Evolutionary conservation across 1,140 invertebrate genomes (phyloP), one percentile per base, ranked within the genome.

Genomic region (Ganaspis sp.): DNA sequence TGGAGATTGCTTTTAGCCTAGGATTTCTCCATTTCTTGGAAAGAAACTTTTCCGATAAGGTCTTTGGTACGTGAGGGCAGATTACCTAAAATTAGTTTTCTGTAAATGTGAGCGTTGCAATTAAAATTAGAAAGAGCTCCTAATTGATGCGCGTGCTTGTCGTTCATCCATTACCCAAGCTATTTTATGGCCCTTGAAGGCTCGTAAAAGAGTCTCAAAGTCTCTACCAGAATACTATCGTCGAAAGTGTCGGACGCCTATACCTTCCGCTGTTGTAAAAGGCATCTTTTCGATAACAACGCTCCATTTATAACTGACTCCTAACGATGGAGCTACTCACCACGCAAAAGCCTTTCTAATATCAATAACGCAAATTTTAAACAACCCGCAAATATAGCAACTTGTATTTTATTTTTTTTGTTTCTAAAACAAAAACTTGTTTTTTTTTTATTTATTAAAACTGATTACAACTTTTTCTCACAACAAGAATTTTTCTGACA

Each of bases 61-160:
- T n/a, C 23, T 5, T 34, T n/a, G 9, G 54, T 54, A 54, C 53
- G 53, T 54, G 53, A 40, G 38, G 38, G 38, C 5, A 64, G 26
- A 64, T 34, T 11, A 64, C 11, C 26, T 64, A 15, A 64, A 34
- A 29, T 64, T 64, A 29, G 58, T 64, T 64, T 64, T 29, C 58
- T 29, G 8, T 26, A 29, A 64, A 64, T 64, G 58, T 5, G 23
- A 64, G 12, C 58, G 58, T 64, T n/a, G 58, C 58, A 64, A 64
- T 64, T 64, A 64, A 64, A 64, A 64, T 64, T 64, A 64, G 58
- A 64, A 64, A 29, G 58, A 64, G n/a, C 26, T 34, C 23, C 58
- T 34, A 29, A 64, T 64, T 64, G 58, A 64, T 64, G 58, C 58
- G 58, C 58, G 58, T 64, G 58, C 58, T 64, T 64, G 58, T 64